Conservation (phyloP, 2,797 vertebrate species). For the Avahi laniger region DNA sequence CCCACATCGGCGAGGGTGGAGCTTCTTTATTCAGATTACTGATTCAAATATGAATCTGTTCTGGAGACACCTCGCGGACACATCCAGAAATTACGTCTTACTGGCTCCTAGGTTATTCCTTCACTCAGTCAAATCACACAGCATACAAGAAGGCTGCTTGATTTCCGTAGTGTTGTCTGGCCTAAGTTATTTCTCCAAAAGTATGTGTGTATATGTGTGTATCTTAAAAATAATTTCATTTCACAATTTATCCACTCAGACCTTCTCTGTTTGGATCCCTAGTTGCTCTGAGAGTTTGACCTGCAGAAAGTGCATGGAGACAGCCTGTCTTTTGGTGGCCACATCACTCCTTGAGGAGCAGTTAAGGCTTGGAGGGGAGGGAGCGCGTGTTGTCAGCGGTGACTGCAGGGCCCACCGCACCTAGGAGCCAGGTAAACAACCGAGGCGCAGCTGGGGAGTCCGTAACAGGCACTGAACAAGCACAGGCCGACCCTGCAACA, state of each 20-base stretch:
- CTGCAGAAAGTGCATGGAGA: not conserved
- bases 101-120: not conserved
- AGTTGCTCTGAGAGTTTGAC: not conserved
- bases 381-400: accelerated
- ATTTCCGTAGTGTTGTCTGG: not conserved
- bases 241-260: not conserved
- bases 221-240: not conserved
- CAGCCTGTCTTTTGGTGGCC: not conserved
- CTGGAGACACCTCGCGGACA: not conserved
- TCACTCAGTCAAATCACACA: not conserved
- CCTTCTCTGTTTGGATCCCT: not conserved
- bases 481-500: not conserved
- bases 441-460: not conserved
- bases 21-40: not conserved
- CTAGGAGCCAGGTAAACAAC: not conserved
- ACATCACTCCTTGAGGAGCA: not conserved
- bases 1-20: not conserved
- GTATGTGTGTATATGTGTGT: not conserved
- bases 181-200: not conserved
- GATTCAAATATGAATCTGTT: not conserved
- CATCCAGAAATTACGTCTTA: not conserved
- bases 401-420: not conserved
- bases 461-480: not conserved
- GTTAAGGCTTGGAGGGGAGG: not conserved
- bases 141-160: not conserved